Base-by-base conservation (phyloP, 2,113 vertebrate species). In the Notothenia coriiceps region DNA sequence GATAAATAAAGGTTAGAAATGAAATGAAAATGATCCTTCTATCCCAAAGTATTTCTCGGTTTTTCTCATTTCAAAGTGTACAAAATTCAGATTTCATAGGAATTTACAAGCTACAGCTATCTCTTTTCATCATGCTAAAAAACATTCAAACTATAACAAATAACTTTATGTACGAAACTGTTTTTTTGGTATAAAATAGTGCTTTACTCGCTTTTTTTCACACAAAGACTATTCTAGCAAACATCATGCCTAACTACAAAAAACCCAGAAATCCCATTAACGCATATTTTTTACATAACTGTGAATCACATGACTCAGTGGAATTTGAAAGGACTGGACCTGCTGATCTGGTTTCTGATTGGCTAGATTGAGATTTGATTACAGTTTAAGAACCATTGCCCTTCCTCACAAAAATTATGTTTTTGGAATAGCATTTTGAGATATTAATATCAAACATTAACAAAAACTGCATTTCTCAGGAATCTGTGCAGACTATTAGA, bases 231-330 rank as follows among this genome's bases (percentile, higher is more conserved):
- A 62, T 59, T 66, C 62, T 66, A 75, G 57, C 61, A 86, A 60
- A 80, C 25, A 60, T 51, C 85, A 91, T 89, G 89, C 85, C 65
- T 80, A 89, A 71, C 57, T 89, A 89, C 87, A 86, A 77, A 79
- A 81, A 70, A 40, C 10, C 70, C 55, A 65, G n/a, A 83, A 71
- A 9, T 49, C 50, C 51, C n/a, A 22, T 17, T 59, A n/a, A 57
- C 47, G 35, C 68, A 4, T 22, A 3, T 20, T 51, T 49, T 65
- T 64, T 6, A 13, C n/a, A 20, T 44, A 8, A 47, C 46, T 54
- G 35, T 68, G n/a, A 12, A 44, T 75, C 25, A 60, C 43, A 55
- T 29, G 10, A 40, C 13, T 68, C 59, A 11, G 15, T 63, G 46
- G 25, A 8, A 35, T 62, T 40, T 44, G 10, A n/a, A 75, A 66